Evolutionary conservation across 2,888 invertebrate species (phyloP).

Genomic region (Drosophila merina): DNA sequence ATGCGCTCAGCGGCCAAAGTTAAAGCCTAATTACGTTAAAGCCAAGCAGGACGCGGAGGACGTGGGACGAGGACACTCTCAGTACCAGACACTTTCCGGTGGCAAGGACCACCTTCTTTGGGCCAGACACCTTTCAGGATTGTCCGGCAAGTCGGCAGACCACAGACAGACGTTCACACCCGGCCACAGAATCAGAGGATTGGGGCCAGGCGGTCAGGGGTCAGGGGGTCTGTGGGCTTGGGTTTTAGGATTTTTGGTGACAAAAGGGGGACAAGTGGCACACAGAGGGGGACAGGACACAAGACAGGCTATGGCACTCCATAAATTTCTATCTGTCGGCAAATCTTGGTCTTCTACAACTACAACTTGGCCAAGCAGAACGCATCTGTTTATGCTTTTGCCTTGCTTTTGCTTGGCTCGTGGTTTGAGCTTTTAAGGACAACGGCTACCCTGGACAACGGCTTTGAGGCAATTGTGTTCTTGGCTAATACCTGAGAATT

Average conservation of each 20-base stretch:
- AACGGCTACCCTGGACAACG: slow-evolving; percentile 16
- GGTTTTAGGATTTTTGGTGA: background rate
- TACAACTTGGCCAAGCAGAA: slow-evolving; percentile 19
- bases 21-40: slow-evolving; percentile 47
- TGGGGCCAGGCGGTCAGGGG: background rate
- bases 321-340: slow-evolving; percentile 50
- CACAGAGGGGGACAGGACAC: background rate
- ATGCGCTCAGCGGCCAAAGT: slow-evolving; percentile 40
- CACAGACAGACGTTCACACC: slow-evolving; percentile 38
- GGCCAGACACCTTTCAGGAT: slow-evolving; percentile 30
- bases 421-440: no score
- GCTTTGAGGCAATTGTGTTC: background rate
- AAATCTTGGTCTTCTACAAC: slow-evolving; percentile 34
- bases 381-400: slow-evolving; percentile 31
- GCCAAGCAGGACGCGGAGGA: slow-evolving; percentile 8
- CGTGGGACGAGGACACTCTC: slow-evolving; percentile 7
- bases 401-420: background rate
- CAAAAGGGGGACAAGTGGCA: background rate
- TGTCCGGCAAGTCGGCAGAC: slow-evolving; percentile 33
- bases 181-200: background rate
- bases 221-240: background rate
- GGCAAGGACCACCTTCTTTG: slow-evolving; percentile 18
- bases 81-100: background rate
- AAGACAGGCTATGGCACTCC: slow-evolving; percentile 39
- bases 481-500: background rate